Base-by-base conservation (phyloP, 1,140 invertebrate species). In the Dreissena rostriformis region DNA sequence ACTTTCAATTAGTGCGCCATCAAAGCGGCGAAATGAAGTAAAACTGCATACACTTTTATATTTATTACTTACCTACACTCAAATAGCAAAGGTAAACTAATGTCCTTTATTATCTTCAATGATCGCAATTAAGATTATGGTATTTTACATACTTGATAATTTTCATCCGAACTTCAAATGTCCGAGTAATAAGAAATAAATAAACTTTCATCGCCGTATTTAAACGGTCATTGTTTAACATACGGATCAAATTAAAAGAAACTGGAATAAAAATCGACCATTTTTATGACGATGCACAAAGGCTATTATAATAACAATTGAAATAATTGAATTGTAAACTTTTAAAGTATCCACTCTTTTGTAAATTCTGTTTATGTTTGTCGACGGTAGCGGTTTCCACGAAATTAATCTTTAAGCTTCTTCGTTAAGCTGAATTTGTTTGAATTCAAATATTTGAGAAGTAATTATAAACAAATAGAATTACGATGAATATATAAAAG, bases 41-140 rank as follows among this genome's bases (percentile, higher is more conserved):
- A 39, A 39, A 39, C 39, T 39, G 39, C 2, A 39, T 39, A 39
- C 39, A 78, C 66, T 78, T 68, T 67, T 51, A 78, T 78, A 78
- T 78, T 78, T 78, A 78, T 78, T 78, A 78, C 67, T 29, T 67
- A 78, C 65, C 65, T 78, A 67, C 26, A 78, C 75, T 52, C 53
- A 78, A 78, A 78, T 78, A 78, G 65, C 17, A 78, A 78, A 53
- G 65, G 39, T 49, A 78, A 78, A 66, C 49, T 28, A 52, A 52
- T 26, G 39, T 19, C 57, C 52, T 67, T 78, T 51, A 66, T 52
- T 51, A 68, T 24, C 61, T 51, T 24, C n/a, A 51, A n/a, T 17
- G 75, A 67, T 66, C 29, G 51, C 57, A 49, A 66, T 78, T 67
- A 52, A 67, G 75, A 78, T 78, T 51, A 78, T 67, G 53, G 75